Evolutionary conservation across 2,113 vertebrate species (phyloP).

Genomic region (Anarrhichthys ocellatus): DNA sequence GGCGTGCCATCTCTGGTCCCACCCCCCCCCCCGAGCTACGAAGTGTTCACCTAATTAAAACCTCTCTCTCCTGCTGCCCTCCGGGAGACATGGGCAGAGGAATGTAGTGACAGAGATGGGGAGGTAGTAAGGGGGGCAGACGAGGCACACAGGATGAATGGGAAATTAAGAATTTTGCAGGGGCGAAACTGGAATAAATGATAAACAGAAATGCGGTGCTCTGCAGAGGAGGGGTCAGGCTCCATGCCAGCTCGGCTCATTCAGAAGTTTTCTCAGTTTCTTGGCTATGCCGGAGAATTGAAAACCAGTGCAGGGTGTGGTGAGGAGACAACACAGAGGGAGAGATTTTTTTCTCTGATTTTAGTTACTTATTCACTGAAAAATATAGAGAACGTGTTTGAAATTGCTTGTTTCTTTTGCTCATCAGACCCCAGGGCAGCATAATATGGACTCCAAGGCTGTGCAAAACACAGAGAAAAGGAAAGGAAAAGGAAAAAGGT

Average conservation of each 20-base stretch:
- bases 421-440: conserved; percentile 27
- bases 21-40: conserved; percentile 60
- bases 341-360: conserved; percentile 3
- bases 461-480: conserved; percentile 27
- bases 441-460: conserved; percentile 17
- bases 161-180: conserved; percentile 36
- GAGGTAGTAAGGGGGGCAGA: conserved; percentile 10
- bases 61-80: conserved; percentile 57
- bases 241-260: conserved; percentile 48
- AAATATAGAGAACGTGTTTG: conserved; percentile 39
- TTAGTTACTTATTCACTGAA: conserved; percentile 24
- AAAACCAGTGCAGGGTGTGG: conserved; percentile 4
- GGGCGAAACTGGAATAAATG: conserved; percentile 33
- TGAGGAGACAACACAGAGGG: conserved; percentile 9
- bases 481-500: conserved; percentile 2
- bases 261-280: conserved; percentile 35
- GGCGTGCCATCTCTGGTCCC: conserved; percentile 57
- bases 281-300: conserved; percentile 5
- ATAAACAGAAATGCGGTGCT: conserved; percentile 50
- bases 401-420: conserved; percentile 12
- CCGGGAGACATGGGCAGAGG: conserved; percentile 56
- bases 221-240: conserved; percentile 53
- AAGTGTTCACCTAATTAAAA: conserved; percentile 80
- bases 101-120: conserved; percentile 57
- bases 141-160: conserved; percentile 28